These are phyloP conservation scores for Oreortyx pictus DNA, from an alignment of 2,797 vertebrate species.

Conservation along the genomic window DNA sequence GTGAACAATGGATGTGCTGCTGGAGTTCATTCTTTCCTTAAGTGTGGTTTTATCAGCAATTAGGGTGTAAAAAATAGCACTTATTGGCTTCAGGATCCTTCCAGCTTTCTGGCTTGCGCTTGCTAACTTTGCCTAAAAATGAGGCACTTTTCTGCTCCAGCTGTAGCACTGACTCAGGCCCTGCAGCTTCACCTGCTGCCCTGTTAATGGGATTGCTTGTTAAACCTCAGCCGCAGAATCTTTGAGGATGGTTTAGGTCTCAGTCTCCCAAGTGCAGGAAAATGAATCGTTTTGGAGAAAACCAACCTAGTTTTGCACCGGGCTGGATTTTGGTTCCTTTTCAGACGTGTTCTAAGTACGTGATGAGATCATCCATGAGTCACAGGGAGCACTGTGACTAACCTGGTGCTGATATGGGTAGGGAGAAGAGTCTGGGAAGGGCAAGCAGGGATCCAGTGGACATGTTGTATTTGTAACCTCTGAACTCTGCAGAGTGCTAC, in stretches of 20 bases:
- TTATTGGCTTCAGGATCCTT: constrained; percentile 5
- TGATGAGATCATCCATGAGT: background rate
- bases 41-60: constrained; percentile 8
- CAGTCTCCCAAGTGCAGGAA: background rate
- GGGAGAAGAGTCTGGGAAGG: background rate
- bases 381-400: background rate
- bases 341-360: background rate
- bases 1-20: constrained; percentile 69
- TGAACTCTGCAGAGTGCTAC: background rate
- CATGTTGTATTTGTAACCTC: background rate
- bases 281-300: background rate
- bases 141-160: background rate
- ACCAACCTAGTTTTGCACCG: rapidly evolving
- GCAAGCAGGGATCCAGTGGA: background rate
- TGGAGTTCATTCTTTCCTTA: constrained; percentile 37
- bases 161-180: background rate
- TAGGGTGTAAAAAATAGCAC: background rate
- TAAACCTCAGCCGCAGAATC: background rate
- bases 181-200: background rate
- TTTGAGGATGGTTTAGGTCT: background rate
- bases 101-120: background rate
- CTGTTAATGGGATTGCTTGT: background rate
- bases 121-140: background rate
- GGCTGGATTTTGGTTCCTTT: background rate
- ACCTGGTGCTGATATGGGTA: rapidly evolving